Percentiles rank a stretch among this genome's conserved stretches.
These are phyloP conservation scores for Trichopria drosophilae DNA, from an alignment of 2,888 invertebrate genomes.

Conservation along the genomic window DNA sequence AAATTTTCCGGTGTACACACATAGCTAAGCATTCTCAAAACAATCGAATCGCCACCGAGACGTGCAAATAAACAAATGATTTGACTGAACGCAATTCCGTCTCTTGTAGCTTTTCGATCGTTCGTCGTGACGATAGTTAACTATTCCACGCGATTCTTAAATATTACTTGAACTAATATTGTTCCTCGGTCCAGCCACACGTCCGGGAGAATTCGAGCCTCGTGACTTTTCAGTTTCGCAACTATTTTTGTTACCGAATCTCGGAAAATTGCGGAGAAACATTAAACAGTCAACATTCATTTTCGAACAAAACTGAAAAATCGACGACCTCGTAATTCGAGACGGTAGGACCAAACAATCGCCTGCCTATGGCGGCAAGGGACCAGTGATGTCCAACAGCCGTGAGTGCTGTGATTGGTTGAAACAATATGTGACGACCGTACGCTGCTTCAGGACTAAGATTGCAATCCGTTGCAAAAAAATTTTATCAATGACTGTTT, in stretches of 20 bases:
- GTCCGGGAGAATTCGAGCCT: slow-evolving; percentile 50
- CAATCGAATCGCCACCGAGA: slow-evolving; percentile 44
- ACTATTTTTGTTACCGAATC: too few species aligned
- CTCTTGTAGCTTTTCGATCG: slow-evolving; percentile 44
- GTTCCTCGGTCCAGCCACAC: slow-evolving; percentile 60
- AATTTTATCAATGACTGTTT: not conserved
- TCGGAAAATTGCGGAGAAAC: too few species aligned
- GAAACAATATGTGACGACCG: slow-evolving; percentile 57
- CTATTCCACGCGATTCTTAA: slow-evolving; percentile 47
- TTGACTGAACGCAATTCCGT: too few species aligned
- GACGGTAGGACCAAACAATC: slow-evolving; percentile 60
- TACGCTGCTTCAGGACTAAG: slow-evolving; percentile 44
- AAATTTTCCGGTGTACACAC: slow-evolving; percentile 52
- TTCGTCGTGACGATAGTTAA: slow-evolving; percentile 47
- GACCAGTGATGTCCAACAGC: slow-evolving; percentile 59
- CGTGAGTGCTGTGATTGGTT: slow-evolving; percentile 59
- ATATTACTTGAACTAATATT: slow-evolving; percentile 50
- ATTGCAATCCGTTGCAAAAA: not conserved
- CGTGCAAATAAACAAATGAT: too few species aligned
- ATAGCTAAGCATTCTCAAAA: slow-evolving; percentile 55
- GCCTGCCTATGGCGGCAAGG: slow-evolving; percentile 58
- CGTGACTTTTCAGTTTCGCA: not conserved
- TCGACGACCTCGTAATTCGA: slow-evolving; percentile 43
- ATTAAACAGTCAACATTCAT: too few species aligned
- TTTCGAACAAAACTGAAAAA: too few species aligned